Base-by-base conservation (phyloP, 1,140 invertebrate species). In the Hesperophylax magnus region DNA sequence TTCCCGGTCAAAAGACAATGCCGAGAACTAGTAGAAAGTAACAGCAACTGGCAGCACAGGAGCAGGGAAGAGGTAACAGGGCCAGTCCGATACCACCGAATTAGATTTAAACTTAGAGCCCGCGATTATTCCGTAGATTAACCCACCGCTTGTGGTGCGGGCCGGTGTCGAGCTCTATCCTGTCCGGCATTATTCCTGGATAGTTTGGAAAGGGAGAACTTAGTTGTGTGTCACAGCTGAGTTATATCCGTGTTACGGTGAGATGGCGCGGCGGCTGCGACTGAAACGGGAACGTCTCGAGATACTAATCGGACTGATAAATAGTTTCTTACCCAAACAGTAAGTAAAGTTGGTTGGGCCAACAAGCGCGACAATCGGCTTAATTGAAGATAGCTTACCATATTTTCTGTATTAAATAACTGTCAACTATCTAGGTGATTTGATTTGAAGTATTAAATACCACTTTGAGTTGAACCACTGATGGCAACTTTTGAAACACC, bases 41-140 rank as follows among this genome's bases (percentile, higher is more conserved):
- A 11, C 67, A 69, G 54, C 18, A 58, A 74, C 54, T 71, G 3
- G 52, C 53, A 27, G 27, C 24, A 58, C 54, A 24, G 71, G 39
- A 6, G 34, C 54, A 47, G 22, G n/a, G 20, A 54, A 27, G 27
- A 27, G 27, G 27, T 2, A 53, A 54, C 77, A 18, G 54, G 54
- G 54, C 78, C 39, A 47, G 78, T 67, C 69, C 78, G 71, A 80
- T 79, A 79, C 78, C 78, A 54, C 78, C 47, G 71, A 75, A 80
- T 80, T 80, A 80, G 78, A 80, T 80, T 75, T 80, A 80, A 80
- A 80, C 54, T 80, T 80, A 56, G n/a, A 75, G 56, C 56, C n/a
- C 53, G 24, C 78, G 78, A 80, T 80, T 80, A 80, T 80, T 80
- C 78, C 69, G 72, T 75, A 80, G 78, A 75, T 80, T 80, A 80